Base-by-base conservation (phyloP, 2,888 invertebrate species). In the Habroteleia sp. region DNA sequence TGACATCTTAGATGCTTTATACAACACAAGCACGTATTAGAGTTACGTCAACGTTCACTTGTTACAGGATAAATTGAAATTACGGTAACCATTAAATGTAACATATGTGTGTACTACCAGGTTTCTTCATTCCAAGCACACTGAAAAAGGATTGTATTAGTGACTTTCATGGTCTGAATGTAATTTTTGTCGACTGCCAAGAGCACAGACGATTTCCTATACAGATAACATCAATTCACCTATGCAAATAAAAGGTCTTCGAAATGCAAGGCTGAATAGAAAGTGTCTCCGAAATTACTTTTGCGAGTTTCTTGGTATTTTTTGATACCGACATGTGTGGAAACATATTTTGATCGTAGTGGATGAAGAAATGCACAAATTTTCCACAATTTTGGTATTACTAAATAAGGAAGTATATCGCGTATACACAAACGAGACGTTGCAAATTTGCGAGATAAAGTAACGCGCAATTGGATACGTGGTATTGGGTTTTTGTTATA, bases 401-500 rank as follows among this genome's bases (percentile, higher is more conserved):
- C 35, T 35, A 54, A 65, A 54, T 16, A 20, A 13, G 37, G 48
- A 62, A 37, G 41, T 33, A 63, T 42, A n/a, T 48, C 25, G 10
- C 17, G 13, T 27, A 6, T 13, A 11, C 11, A 6, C 16, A 16
- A 42, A 33, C 27, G 25, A 29, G 54, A 44, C 33, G 11, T 25
- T 35, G 10, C 33, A 10, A 17, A 29, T 62, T 10, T 11, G 13
- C 23, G 31, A 39, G 46, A 33, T 56, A 66, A 54, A 29, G 17
- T 11, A 6, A 31, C 10, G 29, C 20, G 48, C 33, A 10, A 46
- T 65, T 54, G 52, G 8, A 33, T 39, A 17, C 13, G 27, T 27
- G 44, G 25, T 66, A 60, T 69, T 76, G 72, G 68, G 66, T 76
- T n/a, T n/a, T 60, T 48, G 54, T 54, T 77, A 75, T 63, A 74